Evolutionary conservation across 1,140 invertebrate species (phyloP), one percentile per base, ranked within the genome.

Genomic region (Bombus difficillimus): DNA sequence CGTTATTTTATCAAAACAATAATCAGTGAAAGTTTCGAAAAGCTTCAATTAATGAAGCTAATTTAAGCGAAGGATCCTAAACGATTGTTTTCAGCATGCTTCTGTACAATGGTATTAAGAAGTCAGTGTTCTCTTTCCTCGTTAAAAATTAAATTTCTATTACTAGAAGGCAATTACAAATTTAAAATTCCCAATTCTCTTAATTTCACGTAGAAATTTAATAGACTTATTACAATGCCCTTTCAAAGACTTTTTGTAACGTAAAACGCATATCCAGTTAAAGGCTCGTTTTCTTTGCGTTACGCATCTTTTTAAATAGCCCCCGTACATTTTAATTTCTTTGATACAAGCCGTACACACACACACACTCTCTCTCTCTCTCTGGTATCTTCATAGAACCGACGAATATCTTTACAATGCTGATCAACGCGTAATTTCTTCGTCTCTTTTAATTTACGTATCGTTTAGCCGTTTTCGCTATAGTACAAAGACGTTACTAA

Each of bases 391-490:
- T 28, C 5, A 22, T 25, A 68, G 25, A 69, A 22, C 3, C 10
- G 1, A 28, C 3, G 18, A 37, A 39, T 25, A 22, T 0, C 28
- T 72, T 13, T 41, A 39, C 28, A 3, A 72, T 72, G 5, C 12
- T 3, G 25, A 10, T 41, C 39, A 71, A 71, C 37, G 12, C 0
- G 12, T 43, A 32, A 72, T 72, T 43, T 41, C n/a, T 73, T 73
- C 71, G 62, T 87, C 76, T 74, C 59, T 85, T 69, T 75, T 71
- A 86, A 80, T 85, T 75, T 53, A 86, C 47, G 47, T 77, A 22
- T 22, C 18, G 9, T 78, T 43, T 78, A 64, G 32, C 76, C 32
- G 9, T 28, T 28, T 39, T 18, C 47, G 8, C 53, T 8, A 39
- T 34, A 22, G 34, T 9, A 3, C 28, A 41, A 18, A 28, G 9